These are phyloP conservation scores for Formica aserva DNA, from an alignment of 2,888 invertebrate genomes.

Conservation along the genomic window DNA sequence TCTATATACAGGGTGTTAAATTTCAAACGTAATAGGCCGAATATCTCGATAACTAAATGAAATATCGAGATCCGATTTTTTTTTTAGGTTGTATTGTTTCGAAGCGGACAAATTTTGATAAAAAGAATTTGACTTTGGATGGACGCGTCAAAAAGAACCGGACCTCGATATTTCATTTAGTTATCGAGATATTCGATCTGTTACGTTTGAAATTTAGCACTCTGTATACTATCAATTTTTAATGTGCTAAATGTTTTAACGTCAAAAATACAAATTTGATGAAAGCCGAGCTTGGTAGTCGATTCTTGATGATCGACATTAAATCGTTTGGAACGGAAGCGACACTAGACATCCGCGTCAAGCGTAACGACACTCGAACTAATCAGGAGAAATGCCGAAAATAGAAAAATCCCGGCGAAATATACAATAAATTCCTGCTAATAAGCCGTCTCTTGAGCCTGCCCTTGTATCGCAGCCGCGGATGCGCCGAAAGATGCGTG, in stretches of 20 bases:
- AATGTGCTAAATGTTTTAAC: not conserved
- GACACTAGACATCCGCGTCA: conserved; percentile 15
- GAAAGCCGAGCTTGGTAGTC: not conserved
- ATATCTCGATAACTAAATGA: no score
- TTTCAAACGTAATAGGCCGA: no score
- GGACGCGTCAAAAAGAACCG: no score
- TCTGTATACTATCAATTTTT: not conserved
- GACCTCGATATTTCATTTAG: no score
- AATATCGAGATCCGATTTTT: no score
- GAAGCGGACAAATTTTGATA: no score
- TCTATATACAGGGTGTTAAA: not conserved
- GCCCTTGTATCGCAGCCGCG: conserved; percentile 38
- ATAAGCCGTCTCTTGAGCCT: conserved; percentile 33
- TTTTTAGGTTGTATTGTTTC: no score
- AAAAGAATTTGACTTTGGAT: no score
- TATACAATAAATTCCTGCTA: conserved; percentile 37
- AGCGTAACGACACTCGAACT: not conserved
- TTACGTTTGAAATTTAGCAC: no score
- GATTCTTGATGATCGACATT: conserved; percentile 1
- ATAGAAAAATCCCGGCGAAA: conserved; percentile 29
- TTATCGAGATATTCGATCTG: no score
- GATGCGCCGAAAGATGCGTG: conserved; percentile 79
- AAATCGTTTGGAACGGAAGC: conserved; percentile 27
- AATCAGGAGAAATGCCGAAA: conserved; percentile 15
- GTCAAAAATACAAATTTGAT: not conserved